Base-by-base conservation (phyloP, 2,797 vertebrate species). In the Cyclura pinguis region DNA sequence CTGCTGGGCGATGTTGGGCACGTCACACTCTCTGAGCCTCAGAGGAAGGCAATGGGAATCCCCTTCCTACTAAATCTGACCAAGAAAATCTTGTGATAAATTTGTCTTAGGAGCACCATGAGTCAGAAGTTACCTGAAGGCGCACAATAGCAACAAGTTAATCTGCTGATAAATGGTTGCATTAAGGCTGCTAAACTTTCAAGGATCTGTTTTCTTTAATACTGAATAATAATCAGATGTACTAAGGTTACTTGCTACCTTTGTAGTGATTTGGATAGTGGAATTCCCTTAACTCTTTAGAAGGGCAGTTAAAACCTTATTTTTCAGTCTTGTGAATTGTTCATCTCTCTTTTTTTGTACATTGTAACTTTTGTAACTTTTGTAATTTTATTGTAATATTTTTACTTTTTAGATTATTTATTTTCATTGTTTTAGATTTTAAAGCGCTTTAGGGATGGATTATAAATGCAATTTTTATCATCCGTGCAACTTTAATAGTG, bases 91-190 rank as follows among this genome's bases (percentile, higher is more conserved):
- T 6, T 42, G 6, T 20, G 6, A 64, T 27, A 29, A 24, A 24
- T 29, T 67, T 5, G 8, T 24, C 24, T 27, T 67, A 24, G 64
- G 57, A 2, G 64, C 29, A 18, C 59, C 57, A 62, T 62, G 29
- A 67, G 7, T 29, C 27, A 27, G 27, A 29, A 64, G 6, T 57
- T 10, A 59, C 57, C 2, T 59, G 57, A 59, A 59, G 57, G 16
- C 57, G 18, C 57, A 59, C 57, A 59, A 59, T 2, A 67, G 72
- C 76, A 69, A 7, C 91, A 87, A 93, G 87, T 90, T 93, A 91
- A 88, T 88, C 64, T 89, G 6, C 29, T 20, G 59, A 35, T 67
- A 78, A 62, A 85, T 85, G 64, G 77, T 32, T 80, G 5, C 18
- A 29, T 74, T 18, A 74, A 72, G 32, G 1, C 0, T 47, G 16